These are phyloP conservation scores for Cisticola juncidis DNA, from an alignment of 2,113 vertebrate species.

Conservation along the genomic window DNA sequence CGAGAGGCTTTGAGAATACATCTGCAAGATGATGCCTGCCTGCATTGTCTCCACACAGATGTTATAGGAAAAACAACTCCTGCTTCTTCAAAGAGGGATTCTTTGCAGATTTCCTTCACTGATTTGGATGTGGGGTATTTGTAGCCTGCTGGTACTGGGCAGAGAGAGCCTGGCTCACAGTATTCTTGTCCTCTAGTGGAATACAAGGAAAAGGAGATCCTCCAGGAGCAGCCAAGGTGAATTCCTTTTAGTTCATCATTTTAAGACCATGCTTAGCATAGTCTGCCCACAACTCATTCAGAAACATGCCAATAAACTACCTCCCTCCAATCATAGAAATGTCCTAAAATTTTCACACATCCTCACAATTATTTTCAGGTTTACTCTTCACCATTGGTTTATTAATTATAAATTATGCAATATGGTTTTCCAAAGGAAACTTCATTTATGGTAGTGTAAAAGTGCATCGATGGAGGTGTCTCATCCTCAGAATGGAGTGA, in stretches of 20 bases:
- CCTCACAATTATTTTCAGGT: neutral
- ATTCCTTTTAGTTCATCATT: neutral
- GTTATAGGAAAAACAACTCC: neutral
- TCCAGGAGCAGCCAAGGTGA: neutral
- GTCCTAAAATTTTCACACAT: neutral
- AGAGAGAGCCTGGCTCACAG: neutral
- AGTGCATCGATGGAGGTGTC: neutral
- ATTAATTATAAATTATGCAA: neutral
- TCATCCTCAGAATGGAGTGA: neutral
- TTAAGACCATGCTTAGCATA: neutral
- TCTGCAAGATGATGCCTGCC: neutral
- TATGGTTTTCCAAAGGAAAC: neutral
- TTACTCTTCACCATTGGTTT: neutral
- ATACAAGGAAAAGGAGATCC: neutral
- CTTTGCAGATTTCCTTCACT: neutral
- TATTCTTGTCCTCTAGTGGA: neutral
- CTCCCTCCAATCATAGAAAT: neutral
- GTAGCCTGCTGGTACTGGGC: neutral
- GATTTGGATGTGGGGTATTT: accelerated
- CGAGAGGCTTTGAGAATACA: neutral
- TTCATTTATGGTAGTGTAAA: neutral
- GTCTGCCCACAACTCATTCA: neutral
- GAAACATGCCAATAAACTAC: neutral
- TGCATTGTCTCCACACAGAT: neutral
- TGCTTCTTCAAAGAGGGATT: neutral